A percentile compares a stretch with the other conserved stretches of the same genome.
These are phyloP conservation scores for Phocoena phocoena DNA, from an alignment of 2,113 vertebrate genomes.

Conservation along the genomic window DNA sequence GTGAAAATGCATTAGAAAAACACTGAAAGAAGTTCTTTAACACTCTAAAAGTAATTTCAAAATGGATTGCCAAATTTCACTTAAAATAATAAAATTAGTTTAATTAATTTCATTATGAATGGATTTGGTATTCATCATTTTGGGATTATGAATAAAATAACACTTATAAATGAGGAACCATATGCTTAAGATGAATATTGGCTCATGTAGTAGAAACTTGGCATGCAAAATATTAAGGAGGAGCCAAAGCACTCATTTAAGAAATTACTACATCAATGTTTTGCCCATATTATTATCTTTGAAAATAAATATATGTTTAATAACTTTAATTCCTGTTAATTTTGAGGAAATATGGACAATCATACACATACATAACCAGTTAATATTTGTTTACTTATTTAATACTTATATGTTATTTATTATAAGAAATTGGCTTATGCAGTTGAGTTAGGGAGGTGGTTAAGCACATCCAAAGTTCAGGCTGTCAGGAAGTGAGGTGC, in stretches of 20 bases:
- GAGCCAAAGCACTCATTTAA: background rate
- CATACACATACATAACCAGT: background rate
- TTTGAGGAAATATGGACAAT: background rate
- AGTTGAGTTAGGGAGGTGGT: too few species aligned
- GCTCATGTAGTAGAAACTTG: background rate
- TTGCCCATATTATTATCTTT: background rate
- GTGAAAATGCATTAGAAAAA: background rate
- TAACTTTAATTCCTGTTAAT: background rate
- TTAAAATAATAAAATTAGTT: background rate
- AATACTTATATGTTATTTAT: background rate
- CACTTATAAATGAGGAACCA: background rate
- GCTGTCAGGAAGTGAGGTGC: fast-evolving
- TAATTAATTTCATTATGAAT: background rate
- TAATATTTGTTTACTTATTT: background rate
- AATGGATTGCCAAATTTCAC: background rate
- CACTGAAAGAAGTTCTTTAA: background rate
- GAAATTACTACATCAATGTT: background rate
- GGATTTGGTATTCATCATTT: background rate
- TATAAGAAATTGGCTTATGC: background rate
- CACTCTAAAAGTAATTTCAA: background rate
- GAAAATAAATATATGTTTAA: background rate
- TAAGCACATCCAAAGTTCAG: background rate
- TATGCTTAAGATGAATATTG: background rate
- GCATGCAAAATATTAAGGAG: background rate
- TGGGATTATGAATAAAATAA: background rate